Evolutionary conservation across 2,113 vertebrate genomes (phyloP).

Genomic region (Apeltes quadracus): DNA sequence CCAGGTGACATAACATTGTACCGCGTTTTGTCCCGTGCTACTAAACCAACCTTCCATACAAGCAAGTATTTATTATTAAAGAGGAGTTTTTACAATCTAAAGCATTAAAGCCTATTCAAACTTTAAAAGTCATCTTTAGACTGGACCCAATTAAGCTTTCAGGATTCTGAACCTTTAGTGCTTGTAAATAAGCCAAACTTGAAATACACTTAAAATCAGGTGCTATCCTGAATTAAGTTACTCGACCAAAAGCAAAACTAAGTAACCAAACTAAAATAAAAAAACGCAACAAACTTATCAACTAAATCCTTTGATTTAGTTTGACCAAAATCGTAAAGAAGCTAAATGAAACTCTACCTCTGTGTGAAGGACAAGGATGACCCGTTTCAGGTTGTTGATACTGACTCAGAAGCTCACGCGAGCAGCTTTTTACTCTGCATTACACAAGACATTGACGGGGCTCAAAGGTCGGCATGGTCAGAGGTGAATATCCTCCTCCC

Average conservation of each 20-base stretch:
- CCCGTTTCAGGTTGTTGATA: too few species aligned
- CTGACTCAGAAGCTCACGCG: too few species aligned
- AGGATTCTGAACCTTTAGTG: background rate
- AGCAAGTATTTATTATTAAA: background rate
- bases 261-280: background rate
- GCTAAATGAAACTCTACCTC: conserved; percentile 10
- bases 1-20: background rate
- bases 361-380: too few species aligned
- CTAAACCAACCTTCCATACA: background rate
- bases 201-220: background rate
- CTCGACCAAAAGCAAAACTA: background rate
- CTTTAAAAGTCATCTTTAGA: background rate
- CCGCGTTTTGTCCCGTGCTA: background rate
- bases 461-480: too few species aligned
- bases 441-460: too few species aligned
- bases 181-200: background rate
- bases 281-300: background rate
- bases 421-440: too few species aligned
- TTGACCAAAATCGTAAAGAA: background rate
- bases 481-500: too few species aligned
- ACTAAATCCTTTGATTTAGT: background rate
- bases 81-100: background rate
- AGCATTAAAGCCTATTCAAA: background rate
- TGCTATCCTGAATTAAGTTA: background rate
- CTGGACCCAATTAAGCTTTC: background rate